Conservation (phyloP, 2,888 invertebrate genomes). For the Philhelius pedissequus region DNA sequence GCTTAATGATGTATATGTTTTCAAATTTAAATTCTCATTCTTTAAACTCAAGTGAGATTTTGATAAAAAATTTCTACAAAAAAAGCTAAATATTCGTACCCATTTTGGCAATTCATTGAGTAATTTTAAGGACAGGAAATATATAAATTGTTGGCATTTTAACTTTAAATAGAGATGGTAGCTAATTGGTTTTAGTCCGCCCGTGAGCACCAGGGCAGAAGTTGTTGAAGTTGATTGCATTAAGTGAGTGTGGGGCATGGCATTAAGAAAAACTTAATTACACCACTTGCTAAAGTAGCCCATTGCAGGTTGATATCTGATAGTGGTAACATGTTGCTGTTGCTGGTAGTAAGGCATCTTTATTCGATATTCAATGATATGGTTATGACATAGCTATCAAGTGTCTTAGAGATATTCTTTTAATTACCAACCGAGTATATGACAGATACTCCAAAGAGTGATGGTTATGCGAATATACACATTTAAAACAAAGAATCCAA, state of each 20-base stretch:
- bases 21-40: too few relatives aligned
- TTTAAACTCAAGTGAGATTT: too few relatives aligned
- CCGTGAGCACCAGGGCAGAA: conserved; percentile 4
- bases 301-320: conserved; percentile 50
- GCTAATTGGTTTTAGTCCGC: not conserved
- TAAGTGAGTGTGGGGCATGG: conserved; percentile 55
- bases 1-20: too few relatives aligned
- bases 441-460: conserved; percentile 5
- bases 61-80: too few relatives aligned
- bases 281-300: conserved; percentile 59
- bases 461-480: conserved; percentile 29
- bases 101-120: too few relatives aligned
- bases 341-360: conserved; percentile 46
- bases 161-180: too few relatives aligned
- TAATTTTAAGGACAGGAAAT: too few relatives aligned
- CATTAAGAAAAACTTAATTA: conserved; percentile 42
- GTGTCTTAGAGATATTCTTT: conserved; percentile 50
- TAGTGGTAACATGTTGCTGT: conserved; percentile 4
- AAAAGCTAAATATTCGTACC: too few relatives aligned
- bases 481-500: conserved; percentile 2
- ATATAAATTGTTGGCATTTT: too few relatives aligned
- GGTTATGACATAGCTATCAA: conserved; percentile 56
- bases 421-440: conserved; percentile 13
- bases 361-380: conserved; percentile 56
- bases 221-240: conserved; percentile 51